These are phyloP conservation scores for Drosophila orena DNA, from an alignment of 1,140 invertebrate species.

Conservation along the genomic window DNA sequence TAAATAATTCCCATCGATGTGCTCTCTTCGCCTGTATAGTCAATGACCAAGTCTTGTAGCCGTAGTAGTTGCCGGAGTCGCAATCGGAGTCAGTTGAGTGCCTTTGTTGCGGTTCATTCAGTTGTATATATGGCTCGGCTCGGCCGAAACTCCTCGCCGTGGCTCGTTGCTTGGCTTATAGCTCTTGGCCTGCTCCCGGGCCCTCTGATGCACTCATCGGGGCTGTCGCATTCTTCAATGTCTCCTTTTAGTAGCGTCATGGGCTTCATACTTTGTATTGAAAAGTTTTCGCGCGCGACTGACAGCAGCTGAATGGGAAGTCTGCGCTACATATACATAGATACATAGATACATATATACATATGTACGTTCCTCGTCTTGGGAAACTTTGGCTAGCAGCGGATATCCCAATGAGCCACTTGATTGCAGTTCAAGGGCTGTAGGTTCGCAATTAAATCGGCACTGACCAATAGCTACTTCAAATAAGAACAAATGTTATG, in stretches of 20 bases:
- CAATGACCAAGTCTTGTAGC: slow-evolving; percentile 4
- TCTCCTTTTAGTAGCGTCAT: slow-evolving; percentile 64
- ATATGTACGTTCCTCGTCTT: slow-evolving; percentile 16
- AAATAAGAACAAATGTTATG: too few relatives aligned
- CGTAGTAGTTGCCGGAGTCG: slow-evolving; percentile 22
- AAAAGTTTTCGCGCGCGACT: slow-evolving; percentile 65
- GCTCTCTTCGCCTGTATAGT: slow-evolving; percentile 4
- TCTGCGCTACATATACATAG: slow-evolving; percentile 20
- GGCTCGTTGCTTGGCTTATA: slow-evolving; percentile 28
- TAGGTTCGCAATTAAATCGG: background rate
- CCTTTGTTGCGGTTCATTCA: slow-evolving; percentile 74
- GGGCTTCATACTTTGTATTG: slow-evolving; percentile 76
- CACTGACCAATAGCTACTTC: too few relatives aligned
- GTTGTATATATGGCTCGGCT: slow-evolving; percentile 42
- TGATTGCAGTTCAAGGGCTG: background rate
- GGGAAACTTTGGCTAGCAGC: slow-evolving; percentile 17
- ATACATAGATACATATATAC: background rate
- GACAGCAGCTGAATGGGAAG: slow-evolving; percentile 31
- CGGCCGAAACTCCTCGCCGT: slow-evolving; percentile 36
- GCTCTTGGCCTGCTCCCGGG: slow-evolving; percentile 7
- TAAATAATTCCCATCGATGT: too few relatives aligned
- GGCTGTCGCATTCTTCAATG: slow-evolving; percentile 70
- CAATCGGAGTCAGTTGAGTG: slow-evolving; percentile 49
- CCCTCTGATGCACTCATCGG: slow-evolving; percentile 8
- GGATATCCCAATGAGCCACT: slow-evolving; percentile 35